Percentiles rank a stretch among this genome's conserved stretches.
These are phyloP conservation scores for Crotalus horridus DNA, from an alignment of 2,113 vertebrate species.

Conservation along the genomic window DNA sequence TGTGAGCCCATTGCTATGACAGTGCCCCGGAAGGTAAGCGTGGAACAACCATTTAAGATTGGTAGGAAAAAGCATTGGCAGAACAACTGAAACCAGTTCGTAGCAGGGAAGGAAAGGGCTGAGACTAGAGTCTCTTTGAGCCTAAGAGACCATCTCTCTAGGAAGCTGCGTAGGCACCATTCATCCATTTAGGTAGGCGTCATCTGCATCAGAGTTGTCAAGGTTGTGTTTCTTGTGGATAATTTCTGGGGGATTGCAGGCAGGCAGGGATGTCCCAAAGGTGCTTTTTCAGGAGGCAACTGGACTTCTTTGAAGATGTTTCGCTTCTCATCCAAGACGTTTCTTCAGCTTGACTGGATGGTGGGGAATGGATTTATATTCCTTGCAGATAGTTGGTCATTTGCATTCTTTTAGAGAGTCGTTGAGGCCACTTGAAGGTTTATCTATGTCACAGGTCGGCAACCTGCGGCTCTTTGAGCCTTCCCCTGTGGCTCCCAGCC, in stretches of 20 bases:
- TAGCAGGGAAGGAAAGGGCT: neutral
- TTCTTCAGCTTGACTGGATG: too few relatives aligned
- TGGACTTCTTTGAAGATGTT: too few relatives aligned
- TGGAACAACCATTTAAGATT: neutral
- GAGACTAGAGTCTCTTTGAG: neutral
- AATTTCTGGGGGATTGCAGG: neutral
- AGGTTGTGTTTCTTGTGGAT: neutral
- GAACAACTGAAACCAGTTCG: neutral
- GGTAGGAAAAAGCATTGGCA: neutral
- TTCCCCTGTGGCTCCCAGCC: too few relatives aligned
- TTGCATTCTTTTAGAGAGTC: too few relatives aligned
- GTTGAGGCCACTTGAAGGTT: too few relatives aligned
- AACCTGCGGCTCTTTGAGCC: too few relatives aligned
- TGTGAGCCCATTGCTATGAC: conserved; percentile 84
- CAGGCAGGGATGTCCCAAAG: too few relatives aligned
- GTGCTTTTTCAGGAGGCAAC: too few relatives aligned
- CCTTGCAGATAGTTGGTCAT: too few relatives aligned
- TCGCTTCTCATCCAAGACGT: too few relatives aligned
- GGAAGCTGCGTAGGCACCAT: neutral
- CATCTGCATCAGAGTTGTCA: neutral
- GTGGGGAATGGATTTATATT: too few relatives aligned
- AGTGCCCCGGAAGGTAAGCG: conserved; percentile 78
- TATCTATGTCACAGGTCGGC: too few relatives aligned
- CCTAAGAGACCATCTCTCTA: neutral
- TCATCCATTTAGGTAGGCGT: neutral